Conservation (phyloP, 2,888 invertebrate species). For the Lasioglossum malachurum region DNA sequence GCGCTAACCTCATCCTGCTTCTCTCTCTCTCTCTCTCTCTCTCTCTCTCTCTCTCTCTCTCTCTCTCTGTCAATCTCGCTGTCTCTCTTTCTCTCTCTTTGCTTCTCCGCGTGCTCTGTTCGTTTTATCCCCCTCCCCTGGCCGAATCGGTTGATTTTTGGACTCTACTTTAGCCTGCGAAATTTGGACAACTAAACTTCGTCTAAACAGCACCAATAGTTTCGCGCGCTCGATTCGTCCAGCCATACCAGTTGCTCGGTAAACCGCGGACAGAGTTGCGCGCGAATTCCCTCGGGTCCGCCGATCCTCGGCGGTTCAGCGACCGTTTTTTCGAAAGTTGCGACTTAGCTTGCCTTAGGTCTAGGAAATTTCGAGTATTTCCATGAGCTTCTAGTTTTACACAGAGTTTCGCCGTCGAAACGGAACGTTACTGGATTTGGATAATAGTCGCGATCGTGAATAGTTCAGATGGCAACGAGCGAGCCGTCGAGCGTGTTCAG, state of each 20-base stretch:
- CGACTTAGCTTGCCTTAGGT: background rate
- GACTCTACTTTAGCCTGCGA: constrained; percentile 33
- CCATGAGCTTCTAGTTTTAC: background rate
- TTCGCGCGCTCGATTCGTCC: constrained; percentile 37
- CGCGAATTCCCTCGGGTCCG: background rate
- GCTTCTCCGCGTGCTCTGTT: background rate
- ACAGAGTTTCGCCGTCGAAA: background rate
- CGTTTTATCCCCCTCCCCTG: background rate
- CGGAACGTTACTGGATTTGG: background rate
- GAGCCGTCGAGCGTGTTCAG: constrained; percentile 37
- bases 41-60: background rate
- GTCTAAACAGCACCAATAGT: constrained; percentile 70
- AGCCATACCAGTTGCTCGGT: background rate
- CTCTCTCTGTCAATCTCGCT: background rate
- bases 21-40: background rate
- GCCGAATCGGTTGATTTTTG: constrained; percentile 19
- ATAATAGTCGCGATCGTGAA: constrained; percentile 2
- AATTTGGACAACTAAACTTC: constrained; percentile 57
- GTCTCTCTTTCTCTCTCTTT: background rate
- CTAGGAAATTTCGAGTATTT: background rate
- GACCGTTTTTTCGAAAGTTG: background rate
- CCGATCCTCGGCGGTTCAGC: background rate
- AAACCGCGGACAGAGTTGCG: background rate
- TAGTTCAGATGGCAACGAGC: constrained; percentile 24
- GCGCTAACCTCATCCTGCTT: constrained; percentile 1